These are phyloP conservation scores for Dendrolimus kikuchii DNA, from an alignment of 1,140 invertebrate genomes.

Conservation along the genomic window DNA sequence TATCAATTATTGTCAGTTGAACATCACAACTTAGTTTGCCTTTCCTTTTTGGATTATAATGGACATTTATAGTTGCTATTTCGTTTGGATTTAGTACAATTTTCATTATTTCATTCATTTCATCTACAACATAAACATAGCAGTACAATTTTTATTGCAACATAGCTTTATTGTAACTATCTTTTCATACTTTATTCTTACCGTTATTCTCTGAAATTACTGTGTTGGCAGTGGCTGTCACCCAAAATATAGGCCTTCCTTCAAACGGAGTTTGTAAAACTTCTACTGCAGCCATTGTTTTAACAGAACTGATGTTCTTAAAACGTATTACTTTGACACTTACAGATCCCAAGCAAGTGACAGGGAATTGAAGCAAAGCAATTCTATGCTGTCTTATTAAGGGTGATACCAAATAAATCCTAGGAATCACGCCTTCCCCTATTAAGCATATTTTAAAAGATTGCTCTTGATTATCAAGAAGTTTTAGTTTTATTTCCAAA, in stretches of 20 bases:
- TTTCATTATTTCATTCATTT: constrained; percentile 27
- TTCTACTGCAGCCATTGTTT: constrained; percentile 29
- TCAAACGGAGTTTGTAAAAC: constrained; percentile 27
- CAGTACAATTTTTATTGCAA: background rate
- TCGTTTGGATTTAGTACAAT: constrained; percentile 35
- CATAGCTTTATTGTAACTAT: background rate
- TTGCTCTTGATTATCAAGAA: constrained; percentile 48
- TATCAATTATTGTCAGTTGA: constrained; percentile 44
- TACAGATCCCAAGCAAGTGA: constrained; percentile 51
- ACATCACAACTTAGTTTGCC: constrained; percentile 47
- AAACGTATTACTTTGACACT: constrained; percentile 37
- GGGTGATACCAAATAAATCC: constrained; percentile 41
- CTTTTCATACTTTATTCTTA: constrained; percentile 11
- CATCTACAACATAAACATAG: constrained; percentile 24
- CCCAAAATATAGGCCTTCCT: constrained; percentile 45
- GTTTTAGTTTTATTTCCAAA: constrained; percentile 53
- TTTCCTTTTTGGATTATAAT: constrained; percentile 47
- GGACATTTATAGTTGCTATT: constrained; percentile 29
- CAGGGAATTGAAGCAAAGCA: constrained; percentile 35
- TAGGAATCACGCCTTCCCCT: constrained; percentile 56
- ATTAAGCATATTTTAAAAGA: constrained; percentile 57
- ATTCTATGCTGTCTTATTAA: constrained; percentile 30
- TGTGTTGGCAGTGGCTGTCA: constrained; percentile 26
- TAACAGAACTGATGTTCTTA: constrained; percentile 47
- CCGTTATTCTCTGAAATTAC: constrained; percentile 23